Percentiles rank a stretch among this genome's conserved stretches.
phyloP scores from a whole-genome alignment of 2,113 vertebrate genomes.

The Gopherus flavomarginatus region DNA sequence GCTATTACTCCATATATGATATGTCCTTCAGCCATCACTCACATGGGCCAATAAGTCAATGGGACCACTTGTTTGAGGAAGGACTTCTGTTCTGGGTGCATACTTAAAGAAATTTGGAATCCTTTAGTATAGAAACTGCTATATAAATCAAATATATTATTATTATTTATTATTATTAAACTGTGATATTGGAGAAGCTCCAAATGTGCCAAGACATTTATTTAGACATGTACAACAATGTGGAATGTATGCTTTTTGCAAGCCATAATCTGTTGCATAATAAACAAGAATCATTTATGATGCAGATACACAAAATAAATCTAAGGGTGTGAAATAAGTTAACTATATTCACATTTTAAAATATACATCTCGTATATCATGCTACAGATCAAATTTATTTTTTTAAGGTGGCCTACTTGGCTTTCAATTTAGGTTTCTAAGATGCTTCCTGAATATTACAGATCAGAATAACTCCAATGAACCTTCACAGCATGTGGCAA shows the following conservation, averaged over 20 bases:
- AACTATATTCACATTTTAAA: not conserved
- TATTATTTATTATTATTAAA: not conserved
- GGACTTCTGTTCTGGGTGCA: not conserved
- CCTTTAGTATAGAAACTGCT: not conserved
- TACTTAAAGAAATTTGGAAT: not conserved
- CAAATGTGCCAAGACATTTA: not conserved
- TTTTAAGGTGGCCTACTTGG: not conserved
- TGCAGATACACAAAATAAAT: not conserved
- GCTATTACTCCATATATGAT: not conserved
- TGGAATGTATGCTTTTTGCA: not conserved
- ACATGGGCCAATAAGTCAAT: not conserved
- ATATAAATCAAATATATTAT: not conserved
- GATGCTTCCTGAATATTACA: not conserved
- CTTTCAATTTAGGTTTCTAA: not conserved
- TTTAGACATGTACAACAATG: not conserved
- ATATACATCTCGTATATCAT: not conserved
- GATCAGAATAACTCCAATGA: not conserved
- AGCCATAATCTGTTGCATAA: not conserved
- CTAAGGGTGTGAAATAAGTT: not conserved
- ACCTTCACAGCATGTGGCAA: not conserved
- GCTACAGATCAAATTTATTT: not conserved
- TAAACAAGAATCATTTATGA: not conserved
- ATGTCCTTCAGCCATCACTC: not conserved
- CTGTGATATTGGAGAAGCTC: not conserved
- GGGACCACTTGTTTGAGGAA: not conserved